Evolutionary conservation across 2,113 vertebrate species (phyloP).

Genomic region (Ammodytes marinus): DNA sequence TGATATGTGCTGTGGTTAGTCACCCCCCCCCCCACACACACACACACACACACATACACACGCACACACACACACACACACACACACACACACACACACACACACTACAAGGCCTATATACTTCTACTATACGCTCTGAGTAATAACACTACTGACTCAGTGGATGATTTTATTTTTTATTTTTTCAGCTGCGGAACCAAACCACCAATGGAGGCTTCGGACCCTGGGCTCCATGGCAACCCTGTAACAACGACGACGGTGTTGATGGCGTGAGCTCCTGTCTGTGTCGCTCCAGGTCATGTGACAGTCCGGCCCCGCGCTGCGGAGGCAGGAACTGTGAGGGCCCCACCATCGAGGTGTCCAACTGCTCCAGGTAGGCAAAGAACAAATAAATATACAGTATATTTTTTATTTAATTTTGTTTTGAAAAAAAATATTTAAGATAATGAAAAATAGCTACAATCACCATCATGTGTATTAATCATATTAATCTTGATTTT

Average conservation of each 20-base stretch:
- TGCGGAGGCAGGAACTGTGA: conserved; percentile 92
- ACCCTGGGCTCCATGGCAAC: conserved; percentile 94
- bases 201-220: conserved; percentile 91
- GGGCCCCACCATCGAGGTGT: conserved; percentile 92
- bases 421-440: neutral
- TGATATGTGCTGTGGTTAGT: too few species aligned
- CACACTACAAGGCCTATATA: too few species aligned
- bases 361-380: conserved; percentile 95
- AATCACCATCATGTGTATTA: neutral
- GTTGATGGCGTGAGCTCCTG: conserved; percentile 91
- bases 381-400: neutral
- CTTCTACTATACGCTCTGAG: too few species aligned
- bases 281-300: conserved; percentile 92
- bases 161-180: too few species aligned
- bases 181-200: conserved; percentile 90
- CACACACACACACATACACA: too few species aligned
- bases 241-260: conserved; percentile 93
- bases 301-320: conserved; percentile 91
- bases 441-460: neutral
- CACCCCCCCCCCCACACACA: too few species aligned
- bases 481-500: neutral
- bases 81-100: too few species aligned
- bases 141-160: too few species aligned
- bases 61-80: too few species aligned
- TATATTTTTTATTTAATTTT: too few species aligned